These are phyloP conservation scores for Caenorhabditis brenneri DNA, from an alignment of 1,140 invertebrate species.

Conservation along the genomic window DNA sequence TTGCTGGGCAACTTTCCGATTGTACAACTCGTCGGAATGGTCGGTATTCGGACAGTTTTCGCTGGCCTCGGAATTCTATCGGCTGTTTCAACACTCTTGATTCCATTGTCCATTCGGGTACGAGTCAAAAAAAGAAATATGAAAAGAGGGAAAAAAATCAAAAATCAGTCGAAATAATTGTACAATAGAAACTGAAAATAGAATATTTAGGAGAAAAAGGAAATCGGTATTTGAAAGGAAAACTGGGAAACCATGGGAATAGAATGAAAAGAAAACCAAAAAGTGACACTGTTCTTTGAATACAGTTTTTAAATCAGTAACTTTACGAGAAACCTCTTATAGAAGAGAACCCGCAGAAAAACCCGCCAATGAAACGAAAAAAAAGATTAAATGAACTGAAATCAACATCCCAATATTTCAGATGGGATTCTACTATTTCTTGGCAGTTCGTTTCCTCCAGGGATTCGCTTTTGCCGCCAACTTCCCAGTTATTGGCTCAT, in stretches of 20 bases:
- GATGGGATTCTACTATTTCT: slow-evolving; percentile 56
- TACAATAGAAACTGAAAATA: neutral
- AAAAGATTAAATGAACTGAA: no score
- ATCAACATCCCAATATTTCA: no score
- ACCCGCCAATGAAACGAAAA: no score
- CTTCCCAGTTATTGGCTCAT: slow-evolving; percentile 62
- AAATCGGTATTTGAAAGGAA: neutral
- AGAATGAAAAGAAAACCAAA: no score
- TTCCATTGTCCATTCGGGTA: slow-evolving; percentile 57
- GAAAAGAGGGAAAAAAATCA: neutral
- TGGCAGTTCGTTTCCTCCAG: slow-evolving; percentile 56
- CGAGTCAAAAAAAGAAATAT: no score
- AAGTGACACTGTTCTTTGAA: no score
- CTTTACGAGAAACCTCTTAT: no score
- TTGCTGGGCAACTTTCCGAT: slow-evolving; percentile 60
- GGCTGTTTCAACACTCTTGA: slow-evolving; percentile 55
- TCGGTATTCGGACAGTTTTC: slow-evolving; percentile 61
- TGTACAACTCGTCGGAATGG: slow-evolving; percentile 54
- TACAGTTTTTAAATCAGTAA: no score
- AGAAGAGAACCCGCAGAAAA: no score
- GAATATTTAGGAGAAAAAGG: neutral
- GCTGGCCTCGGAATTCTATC: slow-evolving; percentile 58
- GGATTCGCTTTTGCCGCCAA: slow-evolving; percentile 63
- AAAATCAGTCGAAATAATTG: neutral
- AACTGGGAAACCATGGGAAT: neutral